Percentiles rank a stretch among this genome's conserved stretches.
Conservation (phyloP, 2,888 invertebrate species). For the Troglohyphantes excavatus region DNA sequence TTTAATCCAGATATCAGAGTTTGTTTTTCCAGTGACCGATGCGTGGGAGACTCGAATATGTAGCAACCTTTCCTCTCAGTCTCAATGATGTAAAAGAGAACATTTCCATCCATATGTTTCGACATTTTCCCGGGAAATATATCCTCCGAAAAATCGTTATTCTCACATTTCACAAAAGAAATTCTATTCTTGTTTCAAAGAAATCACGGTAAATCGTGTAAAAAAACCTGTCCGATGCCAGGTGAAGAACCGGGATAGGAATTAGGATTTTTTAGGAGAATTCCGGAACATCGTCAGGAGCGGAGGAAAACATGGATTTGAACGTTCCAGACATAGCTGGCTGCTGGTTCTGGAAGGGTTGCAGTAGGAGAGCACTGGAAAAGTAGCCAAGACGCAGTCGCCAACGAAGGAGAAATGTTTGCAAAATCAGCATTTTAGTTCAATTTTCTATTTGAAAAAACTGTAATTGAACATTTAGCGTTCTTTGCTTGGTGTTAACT, state of each 20-base stretch:
- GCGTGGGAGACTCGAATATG: conserved; percentile 26
- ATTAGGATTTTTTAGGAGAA: conserved; percentile 36
- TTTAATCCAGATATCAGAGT: too few relatives aligned
- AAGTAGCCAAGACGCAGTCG: conserved; percentile 41
- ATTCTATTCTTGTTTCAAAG: background rate
- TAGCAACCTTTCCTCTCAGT: background rate
- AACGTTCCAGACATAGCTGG: conserved; percentile 73
- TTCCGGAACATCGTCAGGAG: conserved; percentile 55
- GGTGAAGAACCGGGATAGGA: conserved; percentile 1
- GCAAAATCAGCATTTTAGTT: background rate
- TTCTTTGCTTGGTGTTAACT: too few relatives aligned
- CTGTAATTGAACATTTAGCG: too few relatives aligned
- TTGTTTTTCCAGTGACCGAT: background rate
- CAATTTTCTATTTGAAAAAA: background rate
- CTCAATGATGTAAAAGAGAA: background rate
- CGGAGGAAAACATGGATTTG: conserved; percentile 72
- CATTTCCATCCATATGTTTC: conserved; percentile 47
- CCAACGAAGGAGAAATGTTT: conserved; percentile 2
- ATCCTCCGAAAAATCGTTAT: background rate
- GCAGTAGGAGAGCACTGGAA: background rate
- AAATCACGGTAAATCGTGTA: background rate
- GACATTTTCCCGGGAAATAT: background rate
- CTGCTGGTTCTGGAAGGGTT: conserved; percentile 56
- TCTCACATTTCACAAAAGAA: background rate
- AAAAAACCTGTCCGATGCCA: background rate